Percentiles rank a stretch among this genome's conserved stretches.
Evolutionary conservation across 1,140 invertebrate species (phyloP).

Genomic region (Galendromus occidentalis): DNA sequence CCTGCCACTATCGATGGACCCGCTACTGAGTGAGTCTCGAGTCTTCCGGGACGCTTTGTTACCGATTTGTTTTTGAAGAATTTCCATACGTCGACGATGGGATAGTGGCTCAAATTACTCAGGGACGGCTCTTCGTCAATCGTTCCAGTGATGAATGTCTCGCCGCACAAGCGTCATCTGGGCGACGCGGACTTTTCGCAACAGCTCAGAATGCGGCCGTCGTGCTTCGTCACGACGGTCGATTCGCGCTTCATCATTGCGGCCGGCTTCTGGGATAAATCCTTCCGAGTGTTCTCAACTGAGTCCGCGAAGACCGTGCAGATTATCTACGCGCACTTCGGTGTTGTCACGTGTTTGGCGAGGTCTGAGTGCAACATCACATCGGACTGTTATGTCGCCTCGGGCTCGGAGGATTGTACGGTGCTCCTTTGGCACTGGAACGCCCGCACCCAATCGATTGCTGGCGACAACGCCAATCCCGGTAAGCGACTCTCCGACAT

Average conservation of each 20-base stretch:
- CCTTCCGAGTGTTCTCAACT: slow-evolving; percentile 88
- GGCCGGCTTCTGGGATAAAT: slow-evolving; percentile 99
- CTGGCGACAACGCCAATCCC: slow-evolving; percentile 50
- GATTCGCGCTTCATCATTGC: slow-evolving; percentile 89
- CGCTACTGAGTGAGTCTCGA: slow-evolving; percentile 54
- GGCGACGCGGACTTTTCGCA: slow-evolving; percentile 84
- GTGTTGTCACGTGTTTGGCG: slow-evolving; percentile 87
- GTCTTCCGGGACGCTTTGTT: too few relatives aligned
- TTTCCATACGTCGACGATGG: too few relatives aligned
- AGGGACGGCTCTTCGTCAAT: not conserved
- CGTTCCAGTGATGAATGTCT: slow-evolving; percentile 24
- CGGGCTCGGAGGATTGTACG: slow-evolving; percentile 90
- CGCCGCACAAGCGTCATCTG: slow-evolving; percentile 47
- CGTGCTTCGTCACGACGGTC: slow-evolving; percentile 91
- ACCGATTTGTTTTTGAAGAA: not conserved
- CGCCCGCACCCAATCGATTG: slow-evolving; percentile 78
- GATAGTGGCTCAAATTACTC: too few relatives aligned
- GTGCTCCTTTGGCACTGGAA: slow-evolving; percentile 98
- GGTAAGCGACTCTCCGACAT: too few relatives aligned
- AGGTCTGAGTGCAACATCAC: slow-evolving; percentile 94
- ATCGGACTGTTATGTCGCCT: slow-evolving; percentile 94
- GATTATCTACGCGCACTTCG: slow-evolving; percentile 95
- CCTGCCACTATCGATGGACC: slow-evolving; percentile 88
- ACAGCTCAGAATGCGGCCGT: slow-evolving; percentile 69
- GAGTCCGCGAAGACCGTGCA: slow-evolving; percentile 94